Evolutionary conservation across 1,140 invertebrate species (phyloP), one percentile per base, ranked within the genome.

Genomic region (Polyergus mexicanus): DNA sequence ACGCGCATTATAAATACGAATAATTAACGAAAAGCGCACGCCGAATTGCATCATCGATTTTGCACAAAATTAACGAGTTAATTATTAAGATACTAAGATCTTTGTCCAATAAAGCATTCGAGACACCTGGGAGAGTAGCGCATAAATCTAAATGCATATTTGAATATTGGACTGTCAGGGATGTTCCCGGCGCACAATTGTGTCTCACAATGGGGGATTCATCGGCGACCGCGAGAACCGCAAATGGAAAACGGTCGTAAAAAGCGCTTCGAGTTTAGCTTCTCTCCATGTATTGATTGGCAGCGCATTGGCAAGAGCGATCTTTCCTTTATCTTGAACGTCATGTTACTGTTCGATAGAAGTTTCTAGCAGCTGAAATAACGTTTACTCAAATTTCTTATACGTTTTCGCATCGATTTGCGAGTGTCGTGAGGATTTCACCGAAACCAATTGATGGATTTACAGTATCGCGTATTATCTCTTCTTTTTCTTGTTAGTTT

Each of bases 221-320:
- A 76, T 77, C 51, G 78, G 72, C 87, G 16, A 85, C 80, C 86
- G 58, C 86, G 65, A 3, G 63, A 38, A 88, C 85, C 87, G 74
- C 86, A 87, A 87, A 88, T 87, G 86, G 72, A 87, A 88, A 88
- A 88, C 47, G 74, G 35, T 75, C 80, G 74, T 88, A 74, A 88
- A 88, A 87, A 88, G 72, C 35, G 1, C 41, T 58, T 54, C 69
- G 71, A 87, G 58, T 47, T 63, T 54, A 19, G 11, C 51, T 78
- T 38, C 6, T 75, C 22, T 25, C 32, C 22, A 22, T 8, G 75
- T 72, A 65, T 86, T 56, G 38, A 78, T 65, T 38, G 41, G 41
- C 41, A 51, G 22, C 60, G 66, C 60, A 78, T 75, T 22, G 54
- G 13, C 54, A 16, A 41, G 32, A 13, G 13, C 72, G 72, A 75